phyloP scores from a whole-genome alignment of 2,113 vertebrate species.

The Urocolius indicus region DNA sequence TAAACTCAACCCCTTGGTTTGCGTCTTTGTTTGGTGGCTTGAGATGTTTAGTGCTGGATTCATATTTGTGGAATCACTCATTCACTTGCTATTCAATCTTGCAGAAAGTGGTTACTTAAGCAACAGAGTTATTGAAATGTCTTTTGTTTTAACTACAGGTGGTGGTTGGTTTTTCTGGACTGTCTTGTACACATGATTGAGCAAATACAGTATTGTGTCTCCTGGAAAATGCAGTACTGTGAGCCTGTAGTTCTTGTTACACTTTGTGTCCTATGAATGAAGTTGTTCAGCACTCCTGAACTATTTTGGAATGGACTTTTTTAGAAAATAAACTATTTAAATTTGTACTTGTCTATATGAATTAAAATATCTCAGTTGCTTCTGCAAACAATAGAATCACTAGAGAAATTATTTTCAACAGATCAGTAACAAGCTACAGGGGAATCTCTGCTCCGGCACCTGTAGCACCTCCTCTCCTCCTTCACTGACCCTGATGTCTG shows the following conservation, averaged over 20 bases:
- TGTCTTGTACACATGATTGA: neutral
- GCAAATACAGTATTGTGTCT: neutral
- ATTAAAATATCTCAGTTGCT: no score
- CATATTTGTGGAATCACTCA: neutral
- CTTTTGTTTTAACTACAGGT: slow-evolving; percentile 25
- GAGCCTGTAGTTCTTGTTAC: neutral
- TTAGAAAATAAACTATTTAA: neutral
- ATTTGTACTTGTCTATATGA: neutral
- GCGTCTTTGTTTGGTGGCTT: neutral
- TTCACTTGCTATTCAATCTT: neutral
- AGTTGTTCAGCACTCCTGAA: neutral
- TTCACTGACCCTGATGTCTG: no score
- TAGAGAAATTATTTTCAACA: no score
- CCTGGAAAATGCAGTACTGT: neutral
- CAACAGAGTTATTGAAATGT: neutral
- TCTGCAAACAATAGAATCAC: no score
- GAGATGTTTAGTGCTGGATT: neutral
- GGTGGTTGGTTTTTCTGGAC: neutral
- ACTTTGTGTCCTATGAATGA: neutral
- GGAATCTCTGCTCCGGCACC: no score
- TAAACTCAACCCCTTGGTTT: neutral
- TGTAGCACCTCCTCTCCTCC: no score
- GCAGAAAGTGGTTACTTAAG: neutral
- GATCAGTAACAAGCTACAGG: no score
- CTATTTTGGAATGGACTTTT: neutral